Percentiles rank a stretch among this genome's conserved stretches.
These are phyloP conservation scores for Lutraria rhynchaena DNA, from an alignment of 1,140 invertebrate species.

Conservation along the genomic window DNA sequence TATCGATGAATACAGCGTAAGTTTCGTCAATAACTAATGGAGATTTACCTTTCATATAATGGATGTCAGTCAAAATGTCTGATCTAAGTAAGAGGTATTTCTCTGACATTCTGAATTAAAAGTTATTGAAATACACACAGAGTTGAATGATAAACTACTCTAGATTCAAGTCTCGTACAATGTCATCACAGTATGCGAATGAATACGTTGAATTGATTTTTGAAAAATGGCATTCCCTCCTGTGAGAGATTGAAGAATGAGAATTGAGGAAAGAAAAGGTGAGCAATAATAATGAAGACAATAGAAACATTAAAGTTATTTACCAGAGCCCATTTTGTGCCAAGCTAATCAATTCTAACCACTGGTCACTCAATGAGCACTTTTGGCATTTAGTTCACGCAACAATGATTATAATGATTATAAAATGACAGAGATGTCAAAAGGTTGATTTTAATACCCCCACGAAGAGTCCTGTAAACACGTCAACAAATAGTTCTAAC, in stretches of 20 bases:
- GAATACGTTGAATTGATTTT: conserved; percentile 44
- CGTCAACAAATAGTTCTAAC: no score
- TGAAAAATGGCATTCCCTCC: conserved; percentile 42
- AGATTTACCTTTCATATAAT: conserved; percentile 33
- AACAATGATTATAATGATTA: no score
- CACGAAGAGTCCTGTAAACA: no score
- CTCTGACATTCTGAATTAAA: conserved; percentile 48
- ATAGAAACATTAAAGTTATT: no score
- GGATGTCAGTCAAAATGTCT: conserved; percentile 32
- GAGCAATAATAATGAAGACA: not conserved
- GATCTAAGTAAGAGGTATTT: conserved; percentile 12
- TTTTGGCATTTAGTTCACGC: no score
- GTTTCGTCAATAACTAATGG: no score
- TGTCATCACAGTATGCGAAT: conserved; percentile 9
- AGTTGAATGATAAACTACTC: conserved; percentile 20
- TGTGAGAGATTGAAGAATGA: conserved; percentile 1
- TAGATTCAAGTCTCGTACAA: conserved; percentile 6
- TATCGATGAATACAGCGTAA: no score
- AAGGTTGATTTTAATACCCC: no score
- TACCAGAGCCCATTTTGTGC: no score
- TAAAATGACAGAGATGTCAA: no score
- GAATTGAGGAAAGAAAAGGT: not conserved
- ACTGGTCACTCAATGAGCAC: no score
- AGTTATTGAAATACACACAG: conserved; percentile 29
- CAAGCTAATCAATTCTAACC: no score